A percentile compares a stretch with the other conserved stretches of the same genome.
Conservation (phyloP, 2,797 vertebrate genomes). For the Neoniphon sammara region DNA sequence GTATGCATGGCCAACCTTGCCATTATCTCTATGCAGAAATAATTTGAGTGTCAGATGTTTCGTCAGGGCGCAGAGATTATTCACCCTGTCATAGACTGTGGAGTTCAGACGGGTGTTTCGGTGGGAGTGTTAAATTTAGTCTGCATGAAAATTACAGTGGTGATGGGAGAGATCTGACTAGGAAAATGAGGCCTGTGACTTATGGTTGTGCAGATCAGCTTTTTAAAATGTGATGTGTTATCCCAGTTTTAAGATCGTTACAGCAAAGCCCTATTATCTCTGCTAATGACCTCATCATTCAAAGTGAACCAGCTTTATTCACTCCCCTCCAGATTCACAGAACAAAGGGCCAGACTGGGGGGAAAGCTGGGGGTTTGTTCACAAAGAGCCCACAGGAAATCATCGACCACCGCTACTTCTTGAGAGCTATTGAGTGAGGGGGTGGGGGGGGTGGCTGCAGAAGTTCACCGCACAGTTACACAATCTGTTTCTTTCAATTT, state of each 20-base stretch:
- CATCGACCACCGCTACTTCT: conserved; percentile 42
- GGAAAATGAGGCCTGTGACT: conserved; percentile 67
- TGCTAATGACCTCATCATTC: conserved; percentile 80
- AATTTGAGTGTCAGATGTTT: conserved; percentile 72
- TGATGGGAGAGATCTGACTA: conserved; percentile 55
- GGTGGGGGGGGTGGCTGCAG: conserved; percentile 22
- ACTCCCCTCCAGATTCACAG: conserved; percentile 47
- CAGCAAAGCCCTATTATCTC: conserved; percentile 75
- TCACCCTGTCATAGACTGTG: conserved; percentile 55
- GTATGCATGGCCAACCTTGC: conserved; percentile 62
- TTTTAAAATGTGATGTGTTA: conserved; percentile 74
- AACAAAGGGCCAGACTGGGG: conserved; percentile 50
- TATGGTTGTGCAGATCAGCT: conserved; percentile 64
- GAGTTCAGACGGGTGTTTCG: conserved; percentile 41
- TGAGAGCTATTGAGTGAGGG: conserved; percentile 36
- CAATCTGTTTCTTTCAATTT: conserved; percentile 31
- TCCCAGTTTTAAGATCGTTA: conserved; percentile 72
- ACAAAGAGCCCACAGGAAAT: conserved; percentile 46
- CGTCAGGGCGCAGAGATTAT: conserved; percentile 47
- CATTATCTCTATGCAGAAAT: conserved; percentile 67
- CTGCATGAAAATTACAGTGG: conserved; percentile 61
- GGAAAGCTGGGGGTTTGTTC: conserved; percentile 3
- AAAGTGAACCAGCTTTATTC: conserved; percentile 67
- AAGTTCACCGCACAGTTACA: conserved; percentile 46
- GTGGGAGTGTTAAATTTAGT: conserved; percentile 69